phyloP scores from a whole-genome alignment of 2,888 invertebrate genomes.

The Ectemnius cavifrons region DNA sequence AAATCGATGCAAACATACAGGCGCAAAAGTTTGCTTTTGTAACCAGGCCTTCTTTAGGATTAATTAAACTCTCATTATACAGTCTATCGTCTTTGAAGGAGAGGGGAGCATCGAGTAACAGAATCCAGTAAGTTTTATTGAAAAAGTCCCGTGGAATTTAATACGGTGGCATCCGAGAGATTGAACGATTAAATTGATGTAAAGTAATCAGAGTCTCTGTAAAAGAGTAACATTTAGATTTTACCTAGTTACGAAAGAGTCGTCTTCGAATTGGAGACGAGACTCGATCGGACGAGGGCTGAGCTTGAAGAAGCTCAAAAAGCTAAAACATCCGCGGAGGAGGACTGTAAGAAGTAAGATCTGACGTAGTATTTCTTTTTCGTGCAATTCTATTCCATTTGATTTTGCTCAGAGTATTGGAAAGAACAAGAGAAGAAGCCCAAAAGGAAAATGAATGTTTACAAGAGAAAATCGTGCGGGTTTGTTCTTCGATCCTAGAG shows the following conservation, averaged over 20 bases:
- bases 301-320: slow-evolving; percentile 50
- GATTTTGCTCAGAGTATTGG: slow-evolving; percentile 37
- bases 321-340: slow-evolving; percentile 22
- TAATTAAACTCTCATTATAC: background rate
- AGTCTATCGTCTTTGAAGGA: slow-evolving; percentile 7
- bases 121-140: slow-evolving; percentile 37
- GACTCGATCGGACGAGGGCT: slow-evolving; percentile 38
- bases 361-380: background rate
- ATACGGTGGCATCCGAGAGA: too few relatives aligned
- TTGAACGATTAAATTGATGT: too few relatives aligned
- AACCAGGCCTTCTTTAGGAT: background rate
- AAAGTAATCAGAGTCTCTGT: too few relatives aligned
- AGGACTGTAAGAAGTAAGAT: slow-evolving; percentile 55
- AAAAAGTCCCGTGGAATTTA: too few relatives aligned
- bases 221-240: too few relatives aligned
- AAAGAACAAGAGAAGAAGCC: slow-evolving; percentile 43
- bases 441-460: slow-evolving; percentile 51
- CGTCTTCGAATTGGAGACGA: slow-evolving; percentile 52
- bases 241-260: slow-evolving; percentile 43
- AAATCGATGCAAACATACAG: background rate
- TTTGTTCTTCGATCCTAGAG: slow-evolving; percentile 57
- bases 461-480: slow-evolving; percentile 58
- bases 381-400: background rate
- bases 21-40: too few relatives aligned
- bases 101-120: slow-evolving; percentile 29